Conservation (phyloP, 2,797 vertebrate species). For the Coccyzus lansbergi region DNA sequence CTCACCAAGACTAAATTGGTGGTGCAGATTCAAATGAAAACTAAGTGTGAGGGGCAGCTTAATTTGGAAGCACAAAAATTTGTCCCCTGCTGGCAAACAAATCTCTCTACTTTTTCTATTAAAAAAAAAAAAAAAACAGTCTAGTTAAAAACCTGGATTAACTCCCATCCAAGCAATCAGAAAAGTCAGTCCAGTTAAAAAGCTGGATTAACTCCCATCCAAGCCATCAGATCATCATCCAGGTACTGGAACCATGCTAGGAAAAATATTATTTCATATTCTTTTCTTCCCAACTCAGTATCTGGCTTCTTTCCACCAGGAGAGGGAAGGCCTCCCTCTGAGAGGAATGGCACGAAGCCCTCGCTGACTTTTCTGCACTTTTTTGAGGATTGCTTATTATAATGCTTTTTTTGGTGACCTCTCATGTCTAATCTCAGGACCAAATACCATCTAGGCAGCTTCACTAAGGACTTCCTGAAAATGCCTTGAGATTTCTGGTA, state of each 20-base stretch:
- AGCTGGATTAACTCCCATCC: conserved; percentile 20
- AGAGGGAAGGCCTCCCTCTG: conserved; percentile 52
- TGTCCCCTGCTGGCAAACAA: conserved; percentile 37
- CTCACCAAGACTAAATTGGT: conserved; percentile 7
- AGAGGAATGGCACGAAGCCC: conserved; percentile 38
- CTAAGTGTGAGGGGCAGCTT: conserved; percentile 32
- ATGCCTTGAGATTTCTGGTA: background rate
- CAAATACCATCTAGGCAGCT: background rate
- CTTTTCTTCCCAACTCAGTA: conserved; percentile 48
- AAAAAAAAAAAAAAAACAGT: background rate
- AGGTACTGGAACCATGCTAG: conserved; percentile 62
- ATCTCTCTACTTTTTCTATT: background rate
- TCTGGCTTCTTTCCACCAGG: conserved; percentile 51
- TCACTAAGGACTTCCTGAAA: conserved; percentile 13
- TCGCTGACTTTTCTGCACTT: background rate
- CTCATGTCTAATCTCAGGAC: background rate
- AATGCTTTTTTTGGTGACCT: background rate
- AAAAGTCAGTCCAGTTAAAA: conserved; percentile 28
- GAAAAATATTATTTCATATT: conserved; percentile 71
- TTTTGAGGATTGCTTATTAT: background rate
- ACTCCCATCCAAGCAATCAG: conserved; percentile 20
- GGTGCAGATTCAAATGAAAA: conserved; percentile 1
- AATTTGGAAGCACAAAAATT: conserved; percentile 45
- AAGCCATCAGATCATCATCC: conserved; percentile 57
- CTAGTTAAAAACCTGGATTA: conserved; percentile 16